Conservation (phyloP, 2,888 invertebrate genomes). For the Eudemis profundana region DNA sequence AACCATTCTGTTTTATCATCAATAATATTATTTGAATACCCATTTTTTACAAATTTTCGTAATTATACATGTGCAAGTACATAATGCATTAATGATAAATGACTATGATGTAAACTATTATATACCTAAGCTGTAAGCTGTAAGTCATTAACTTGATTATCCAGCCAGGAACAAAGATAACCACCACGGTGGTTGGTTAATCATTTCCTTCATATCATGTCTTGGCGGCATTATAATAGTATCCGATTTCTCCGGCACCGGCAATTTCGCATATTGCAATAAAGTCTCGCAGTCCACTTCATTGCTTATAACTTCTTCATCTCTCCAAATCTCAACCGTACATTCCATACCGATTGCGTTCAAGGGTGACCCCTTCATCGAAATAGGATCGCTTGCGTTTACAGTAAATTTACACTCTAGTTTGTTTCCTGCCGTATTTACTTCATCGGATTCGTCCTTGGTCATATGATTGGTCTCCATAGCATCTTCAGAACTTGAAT, state of each 20-base stretch:
- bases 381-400: constrained; percentile 10
- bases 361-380: constrained; percentile 6
- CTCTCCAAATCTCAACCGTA: constrained; percentile 10
- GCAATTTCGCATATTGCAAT: constrained; percentile 18
- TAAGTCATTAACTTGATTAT: no score
- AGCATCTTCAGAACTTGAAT: background rate
- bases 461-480: background rate
- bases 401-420: constrained; percentile 1
- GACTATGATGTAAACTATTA: no score
- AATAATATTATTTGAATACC: no score
- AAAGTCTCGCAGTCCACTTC: constrained; percentile 17
- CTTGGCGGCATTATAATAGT: constrained; percentile 15
- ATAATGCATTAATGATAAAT: no score
- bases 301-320: constrained; percentile 1
- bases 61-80: no score
- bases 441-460: background rate
- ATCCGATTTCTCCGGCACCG: constrained; percentile 24
- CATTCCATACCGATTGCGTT: constrained; percentile 1
- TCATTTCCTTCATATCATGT: background rate
- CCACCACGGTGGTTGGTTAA: background rate
- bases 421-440: background rate
- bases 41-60: no score
- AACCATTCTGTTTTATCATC: no score
- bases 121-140: no score
- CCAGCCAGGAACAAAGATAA: background rate